phyloP scores from a whole-genome alignment of 2,797 vertebrate genomes.

The Lophius americanus region DNA sequence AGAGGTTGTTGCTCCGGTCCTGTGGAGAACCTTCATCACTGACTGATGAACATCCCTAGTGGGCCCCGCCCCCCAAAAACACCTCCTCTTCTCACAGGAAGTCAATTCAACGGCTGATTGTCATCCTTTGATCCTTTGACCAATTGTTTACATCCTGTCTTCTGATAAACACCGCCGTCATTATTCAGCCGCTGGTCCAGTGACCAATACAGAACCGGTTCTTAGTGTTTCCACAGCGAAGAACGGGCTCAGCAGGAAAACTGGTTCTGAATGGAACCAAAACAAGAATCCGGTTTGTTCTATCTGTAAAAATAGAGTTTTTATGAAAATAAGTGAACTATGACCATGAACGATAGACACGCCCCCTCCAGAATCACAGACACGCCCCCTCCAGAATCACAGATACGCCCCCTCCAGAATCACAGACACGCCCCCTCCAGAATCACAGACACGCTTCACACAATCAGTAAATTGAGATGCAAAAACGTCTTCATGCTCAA shows the following conservation, averaged over 20 bases:
- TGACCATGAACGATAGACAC: no score
- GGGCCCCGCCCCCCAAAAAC: slow-evolving; percentile 29
- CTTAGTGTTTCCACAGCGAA: not conserved
- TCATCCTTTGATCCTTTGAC: not conserved
- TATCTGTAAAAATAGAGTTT: no score
- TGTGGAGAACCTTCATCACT: slow-evolving; percentile 70
- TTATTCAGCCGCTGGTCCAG: not conserved
- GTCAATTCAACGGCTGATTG: slow-evolving; percentile 46
- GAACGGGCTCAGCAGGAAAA: slow-evolving; percentile 45
- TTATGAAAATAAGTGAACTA: no score
- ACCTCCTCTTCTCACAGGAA: slow-evolving; percentile 10
- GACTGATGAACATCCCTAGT: slow-evolving; percentile 63
- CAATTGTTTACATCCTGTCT: not conserved
- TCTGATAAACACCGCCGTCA: not conserved
- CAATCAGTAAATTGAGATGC: no score
- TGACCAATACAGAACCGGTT: not conserved
- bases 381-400: no score
- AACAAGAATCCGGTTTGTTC: no score
- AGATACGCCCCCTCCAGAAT: no score
- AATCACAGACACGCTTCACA: no score
- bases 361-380: no score
- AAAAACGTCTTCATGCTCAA: no score
- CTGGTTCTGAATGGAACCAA: no score
- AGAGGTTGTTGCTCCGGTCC: slow-evolving; percentile 71
- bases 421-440: no score